Percentiles rank a stretch among this genome's conserved stretches.
phyloP scores from a whole-genome alignment of 2,888 invertebrate species.

The Periphyllus acericola region DNA sequence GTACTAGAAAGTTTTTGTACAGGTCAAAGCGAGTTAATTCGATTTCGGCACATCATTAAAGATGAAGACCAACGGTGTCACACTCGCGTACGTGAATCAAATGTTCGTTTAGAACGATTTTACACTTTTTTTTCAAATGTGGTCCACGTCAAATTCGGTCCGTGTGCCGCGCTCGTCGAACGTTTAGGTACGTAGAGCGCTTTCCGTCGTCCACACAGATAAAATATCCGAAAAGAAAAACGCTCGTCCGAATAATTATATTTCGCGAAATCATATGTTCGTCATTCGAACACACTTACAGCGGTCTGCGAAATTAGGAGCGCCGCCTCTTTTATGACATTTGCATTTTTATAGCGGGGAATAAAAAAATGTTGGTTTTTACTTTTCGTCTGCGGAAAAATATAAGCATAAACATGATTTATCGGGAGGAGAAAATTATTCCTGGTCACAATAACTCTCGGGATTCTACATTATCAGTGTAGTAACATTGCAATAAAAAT shows the following conservation, averaged over 20 bases:
- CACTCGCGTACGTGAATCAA: not conserved
- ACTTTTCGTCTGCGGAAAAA: not conserved
- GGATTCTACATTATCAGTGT: not conserved
- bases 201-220: too few species aligned
- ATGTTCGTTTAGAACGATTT: not conserved
- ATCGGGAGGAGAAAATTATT: not conserved
- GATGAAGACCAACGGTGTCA: not conserved
- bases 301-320: too few species aligned
- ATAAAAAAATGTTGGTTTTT: not conserved
- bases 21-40: conserved; percentile 22
- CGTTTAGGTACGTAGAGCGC: too few species aligned
- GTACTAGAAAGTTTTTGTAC: not conserved
- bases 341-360: not conserved
- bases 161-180: too few species aligned
- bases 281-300: too few species aligned
- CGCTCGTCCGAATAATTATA: too few species aligned
- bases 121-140: not conserved
- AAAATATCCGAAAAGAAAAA: too few species aligned
- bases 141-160: too few species aligned
- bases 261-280: too few species aligned
- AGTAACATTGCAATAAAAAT: not conserved
- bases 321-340: not conserved
- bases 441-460: not conserved
- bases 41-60: not conserved
- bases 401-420: not conserved